Percentiles rank a stretch among this genome's conserved stretches.
phyloP scores from a whole-genome alignment of 2,888 invertebrate species.

The Pomacea canaliculata region DNA sequence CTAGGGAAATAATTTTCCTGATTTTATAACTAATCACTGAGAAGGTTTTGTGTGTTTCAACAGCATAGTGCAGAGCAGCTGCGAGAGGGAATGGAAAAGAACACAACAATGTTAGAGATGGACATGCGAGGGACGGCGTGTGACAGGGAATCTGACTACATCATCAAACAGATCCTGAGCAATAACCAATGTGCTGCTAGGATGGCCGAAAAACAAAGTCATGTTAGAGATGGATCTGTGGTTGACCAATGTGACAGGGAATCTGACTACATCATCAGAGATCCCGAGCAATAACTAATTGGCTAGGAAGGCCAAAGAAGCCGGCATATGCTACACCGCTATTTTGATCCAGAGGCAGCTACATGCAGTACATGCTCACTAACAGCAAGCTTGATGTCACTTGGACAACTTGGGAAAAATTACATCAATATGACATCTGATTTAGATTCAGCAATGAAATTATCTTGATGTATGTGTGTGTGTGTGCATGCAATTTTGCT shows the following conservation, averaged over 20 bases:
- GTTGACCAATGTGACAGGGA: constrained; percentile 69
- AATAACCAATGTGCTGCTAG: constrained; percentile 65
- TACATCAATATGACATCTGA: too few relatives aligned
- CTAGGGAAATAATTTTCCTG: too few relatives aligned
- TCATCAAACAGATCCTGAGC: constrained; percentile 67
- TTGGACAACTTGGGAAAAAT: too few relatives aligned
- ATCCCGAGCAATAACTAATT: constrained; percentile 57
- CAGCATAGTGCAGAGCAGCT: constrained; percentile 70
- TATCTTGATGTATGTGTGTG: too few relatives aligned
- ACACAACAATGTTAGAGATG: constrained; percentile 64
- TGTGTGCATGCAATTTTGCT: not conserved
- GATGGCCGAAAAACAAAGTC: constrained; percentile 57
- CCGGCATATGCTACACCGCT: constrained; percentile 48
- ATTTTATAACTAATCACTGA: not conserved
- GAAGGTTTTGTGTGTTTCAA: not conserved
- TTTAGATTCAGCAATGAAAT: too few relatives aligned
- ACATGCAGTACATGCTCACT: not conserved
- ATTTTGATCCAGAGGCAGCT: too few relatives aligned
- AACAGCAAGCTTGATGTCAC: too few relatives aligned
- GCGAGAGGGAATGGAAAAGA: constrained; percentile 69
- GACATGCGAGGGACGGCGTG: constrained; percentile 69
- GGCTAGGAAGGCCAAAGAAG: constrained; percentile 36
- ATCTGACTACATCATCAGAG: constrained; percentile 69
- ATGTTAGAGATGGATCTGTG: constrained; percentile 67
- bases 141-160: constrained; percentile 69